phyloP scores from a whole-genome alignment of 2,888 invertebrate genomes.

The Megastigmus dorsalis region DNA sequence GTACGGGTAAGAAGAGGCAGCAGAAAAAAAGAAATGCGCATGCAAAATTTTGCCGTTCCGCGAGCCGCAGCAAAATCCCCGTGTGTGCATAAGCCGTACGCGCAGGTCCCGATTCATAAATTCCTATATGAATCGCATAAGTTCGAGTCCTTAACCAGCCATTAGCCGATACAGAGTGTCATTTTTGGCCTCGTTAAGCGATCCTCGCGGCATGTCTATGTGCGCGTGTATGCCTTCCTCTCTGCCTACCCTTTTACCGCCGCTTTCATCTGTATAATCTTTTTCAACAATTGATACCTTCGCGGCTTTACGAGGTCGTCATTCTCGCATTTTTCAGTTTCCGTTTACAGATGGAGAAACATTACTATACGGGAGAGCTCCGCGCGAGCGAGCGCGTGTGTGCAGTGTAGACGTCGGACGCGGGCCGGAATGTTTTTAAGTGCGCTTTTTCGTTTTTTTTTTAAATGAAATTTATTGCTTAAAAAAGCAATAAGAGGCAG shows the following conservation, averaged over 20 bases:
- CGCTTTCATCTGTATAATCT: slow-evolving; percentile 30
- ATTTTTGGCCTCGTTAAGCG: slow-evolving; percentile 66
- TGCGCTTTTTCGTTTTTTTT: no score
- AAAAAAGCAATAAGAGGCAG: no score
- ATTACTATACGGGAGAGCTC: no score
- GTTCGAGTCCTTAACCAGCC: slow-evolving; percentile 66
- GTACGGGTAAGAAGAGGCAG: no score
- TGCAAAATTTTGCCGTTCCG: no score
- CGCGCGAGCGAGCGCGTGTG: no score
- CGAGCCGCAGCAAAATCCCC: no score
- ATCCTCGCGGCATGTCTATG: slow-evolving; percentile 21
- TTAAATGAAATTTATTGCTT: no score
- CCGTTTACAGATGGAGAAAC: slow-evolving; percentile 17
- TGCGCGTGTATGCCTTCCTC: not conserved
- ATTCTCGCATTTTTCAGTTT: slow-evolving; percentile 20
- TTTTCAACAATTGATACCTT: slow-evolving; percentile 48
- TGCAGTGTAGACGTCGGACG: no score
- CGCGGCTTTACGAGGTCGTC: slow-evolving; percentile 30
- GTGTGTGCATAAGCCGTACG: no score
- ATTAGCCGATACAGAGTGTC: slow-evolving; percentile 68
- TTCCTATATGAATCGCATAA: slow-evolving; percentile 62
- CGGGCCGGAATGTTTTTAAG: no score
- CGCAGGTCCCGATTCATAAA: slow-evolving; percentile 65
- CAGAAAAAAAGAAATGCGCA: no score
- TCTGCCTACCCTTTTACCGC: slow-evolving; percentile 29